Percentiles rank a stretch among this genome's conserved stretches.
These are phyloP conservation scores for Scytalopus superciliaris DNA, from an alignment of 2,113 vertebrate species.

Conservation along the genomic window DNA sequence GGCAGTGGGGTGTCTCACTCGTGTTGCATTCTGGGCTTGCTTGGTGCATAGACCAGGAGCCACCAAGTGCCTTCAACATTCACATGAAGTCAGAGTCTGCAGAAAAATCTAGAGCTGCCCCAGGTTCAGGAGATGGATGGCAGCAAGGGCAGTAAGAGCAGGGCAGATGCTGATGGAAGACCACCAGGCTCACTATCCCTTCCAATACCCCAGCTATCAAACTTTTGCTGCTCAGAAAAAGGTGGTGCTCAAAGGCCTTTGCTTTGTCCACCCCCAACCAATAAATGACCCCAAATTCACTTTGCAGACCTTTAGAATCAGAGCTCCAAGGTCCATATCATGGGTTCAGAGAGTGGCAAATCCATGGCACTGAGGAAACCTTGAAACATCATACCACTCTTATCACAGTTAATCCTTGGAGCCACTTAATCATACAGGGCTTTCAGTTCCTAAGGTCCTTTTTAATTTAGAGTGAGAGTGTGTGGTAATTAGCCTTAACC, in stretches of 20 bases:
- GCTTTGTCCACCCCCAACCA: neutral
- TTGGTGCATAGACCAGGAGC: neutral
- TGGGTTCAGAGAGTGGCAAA: neutral
- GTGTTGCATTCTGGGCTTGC: neutral
- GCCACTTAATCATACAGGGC: slow-evolving; percentile 57
- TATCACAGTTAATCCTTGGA: slow-evolving; percentile 41
- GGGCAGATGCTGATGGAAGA: neutral
- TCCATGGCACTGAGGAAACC: neutral
- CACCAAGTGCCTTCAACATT: neutral
- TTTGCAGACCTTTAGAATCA: neutral
- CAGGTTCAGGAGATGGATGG: neutral
- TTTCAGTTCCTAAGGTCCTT: slow-evolving; percentile 57
- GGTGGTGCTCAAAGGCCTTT: neutral
- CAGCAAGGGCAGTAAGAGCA: neutral
- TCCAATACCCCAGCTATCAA: neutral
- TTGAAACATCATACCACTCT: slow-evolving; percentile 3
- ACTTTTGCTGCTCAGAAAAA: neutral
- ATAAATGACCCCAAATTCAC: neutral
- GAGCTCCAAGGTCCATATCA: neutral
- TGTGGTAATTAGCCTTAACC: slow-evolving; percentile 63
- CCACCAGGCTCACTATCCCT: neutral
- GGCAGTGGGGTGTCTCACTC: neutral
- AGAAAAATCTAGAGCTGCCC: neutral
- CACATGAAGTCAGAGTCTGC: neutral
- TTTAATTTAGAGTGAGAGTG: slow-evolving; percentile 60